These are phyloP conservation scores for Dascillus cervinus DNA, from an alignment of 2,888 invertebrate genomes.

Conservation along the genomic window DNA sequence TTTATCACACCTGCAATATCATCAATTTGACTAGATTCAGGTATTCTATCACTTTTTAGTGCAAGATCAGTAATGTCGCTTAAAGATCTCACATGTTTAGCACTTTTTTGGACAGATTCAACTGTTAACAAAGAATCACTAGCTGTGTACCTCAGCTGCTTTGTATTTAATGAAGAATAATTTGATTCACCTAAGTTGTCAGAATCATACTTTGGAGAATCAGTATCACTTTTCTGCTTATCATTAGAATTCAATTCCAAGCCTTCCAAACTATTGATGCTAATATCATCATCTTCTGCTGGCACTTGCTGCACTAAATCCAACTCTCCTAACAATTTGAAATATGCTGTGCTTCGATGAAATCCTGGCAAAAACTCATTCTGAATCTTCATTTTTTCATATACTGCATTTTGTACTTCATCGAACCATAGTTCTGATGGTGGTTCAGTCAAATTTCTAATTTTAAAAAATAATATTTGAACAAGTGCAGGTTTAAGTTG, in stretches of 20 bases:
- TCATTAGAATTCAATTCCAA: constrained; percentile 36
- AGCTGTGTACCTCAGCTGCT: constrained; percentile 6
- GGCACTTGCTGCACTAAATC: constrained; percentile 55
- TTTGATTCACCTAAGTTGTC: neutral
- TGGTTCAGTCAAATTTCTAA: constrained; percentile 50
- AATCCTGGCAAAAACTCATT: constrained; percentile 58
- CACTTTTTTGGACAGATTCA: constrained; percentile 25
- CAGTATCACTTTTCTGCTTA: constrained; percentile 7
- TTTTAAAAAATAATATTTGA: constrained; percentile 52
- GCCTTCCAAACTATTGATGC: constrained; percentile 49
- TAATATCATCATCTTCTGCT: constrained; percentile 51
- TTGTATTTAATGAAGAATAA: constrained; percentile 1
- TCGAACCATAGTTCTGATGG: constrained; percentile 75
- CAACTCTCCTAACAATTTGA: constrained; percentile 63
- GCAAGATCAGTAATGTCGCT: constrained; percentile 36
- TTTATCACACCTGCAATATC: too few relatives aligned
- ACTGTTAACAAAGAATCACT: constrained; percentile 15
- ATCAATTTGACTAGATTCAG: constrained; percentile 8
- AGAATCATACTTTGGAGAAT: constrained; percentile 1
- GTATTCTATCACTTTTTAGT: constrained; percentile 11
- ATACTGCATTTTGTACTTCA: constrained; percentile 65
- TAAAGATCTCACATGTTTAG: constrained; percentile 38
- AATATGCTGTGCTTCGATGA: constrained; percentile 57
- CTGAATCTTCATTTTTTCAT: constrained; percentile 53
- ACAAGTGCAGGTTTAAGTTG: constrained; percentile 55